phyloP scores from a whole-genome alignment of 92 coral and sea anemone species.

The Ricordea florida region DNA sequence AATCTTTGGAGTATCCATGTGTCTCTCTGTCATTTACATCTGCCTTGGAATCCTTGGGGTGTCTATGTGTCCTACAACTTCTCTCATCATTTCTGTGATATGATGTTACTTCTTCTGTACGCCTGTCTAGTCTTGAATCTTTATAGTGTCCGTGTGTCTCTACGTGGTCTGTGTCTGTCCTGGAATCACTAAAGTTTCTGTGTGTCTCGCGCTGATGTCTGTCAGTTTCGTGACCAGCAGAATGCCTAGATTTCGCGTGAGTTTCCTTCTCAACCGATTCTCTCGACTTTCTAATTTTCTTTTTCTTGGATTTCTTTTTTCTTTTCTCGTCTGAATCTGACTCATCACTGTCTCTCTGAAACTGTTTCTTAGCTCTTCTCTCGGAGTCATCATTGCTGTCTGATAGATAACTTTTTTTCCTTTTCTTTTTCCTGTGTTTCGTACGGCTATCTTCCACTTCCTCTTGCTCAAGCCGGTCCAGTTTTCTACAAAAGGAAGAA shows the following conservation, averaged over 20 bases:
- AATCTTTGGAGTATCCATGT: neutral
- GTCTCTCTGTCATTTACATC: neutral
- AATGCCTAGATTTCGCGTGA: neutral
- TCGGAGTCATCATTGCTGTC: slow-evolving; percentile 21
- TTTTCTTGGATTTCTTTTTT: slow-evolving; percentile 2
- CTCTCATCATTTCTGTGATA: neutral
- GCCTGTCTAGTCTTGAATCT: neutral
- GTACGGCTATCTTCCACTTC: slow-evolving; percentile 25
- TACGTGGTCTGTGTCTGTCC: neutral
- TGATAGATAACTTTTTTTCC: slow-evolving; percentile 5
- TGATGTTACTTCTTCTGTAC: neutral
- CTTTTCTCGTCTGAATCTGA: slow-evolving; percentile 28
- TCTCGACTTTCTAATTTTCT: neutral
- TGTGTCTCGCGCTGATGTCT: neutral
- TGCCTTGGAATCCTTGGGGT: neutral
- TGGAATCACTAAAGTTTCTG: neutral
- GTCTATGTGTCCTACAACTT: neutral
- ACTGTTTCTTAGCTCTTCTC: neutral
- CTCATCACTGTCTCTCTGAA: neutral
- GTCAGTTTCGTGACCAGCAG: neutral
- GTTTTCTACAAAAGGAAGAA: slow-evolving; percentile 26
- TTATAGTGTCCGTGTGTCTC: neutral
- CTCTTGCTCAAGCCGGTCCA: slow-evolving; percentile 56
- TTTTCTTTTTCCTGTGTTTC: slow-evolving; percentile 47
- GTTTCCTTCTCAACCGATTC: neutral